Evolutionary conservation across 2,888 invertebrate genomes (phyloP).

Genomic region (Chrysolina haemoptera): DNA sequence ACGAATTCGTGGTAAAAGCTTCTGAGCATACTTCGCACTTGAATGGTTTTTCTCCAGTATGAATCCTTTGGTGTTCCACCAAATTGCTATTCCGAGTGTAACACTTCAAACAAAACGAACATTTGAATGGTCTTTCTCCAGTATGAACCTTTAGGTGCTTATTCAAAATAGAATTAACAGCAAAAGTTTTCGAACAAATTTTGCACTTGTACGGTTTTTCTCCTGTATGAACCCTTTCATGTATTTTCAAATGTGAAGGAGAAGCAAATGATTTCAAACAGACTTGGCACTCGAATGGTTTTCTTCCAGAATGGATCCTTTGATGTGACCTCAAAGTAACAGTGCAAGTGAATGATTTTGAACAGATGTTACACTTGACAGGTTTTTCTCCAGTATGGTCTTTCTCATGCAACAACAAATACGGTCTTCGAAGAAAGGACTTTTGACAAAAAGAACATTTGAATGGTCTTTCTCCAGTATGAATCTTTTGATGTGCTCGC

Average conservation of each 20-base stretch:
- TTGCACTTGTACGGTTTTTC: not conserved
- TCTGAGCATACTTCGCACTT: not conserved
- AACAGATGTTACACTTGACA: too few species aligned
- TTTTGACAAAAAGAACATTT: too few species aligned
- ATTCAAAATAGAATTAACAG: not conserved
- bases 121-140: not conserved
- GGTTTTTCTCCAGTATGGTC: too few species aligned
- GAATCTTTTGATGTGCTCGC: not conserved
- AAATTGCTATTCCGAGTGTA: not conserved
- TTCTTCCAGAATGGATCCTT: too few species aligned
- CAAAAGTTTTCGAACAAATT: not conserved
- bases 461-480: too few species aligned
- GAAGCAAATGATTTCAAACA: not conserved
- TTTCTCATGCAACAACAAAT: too few species aligned
- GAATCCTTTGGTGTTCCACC: not conserved
- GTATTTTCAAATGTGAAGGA: not conserved
- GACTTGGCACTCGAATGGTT: not conserved
- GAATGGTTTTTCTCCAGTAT: not conserved
- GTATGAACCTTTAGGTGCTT: not conserved
- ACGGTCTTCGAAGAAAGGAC: too few species aligned
- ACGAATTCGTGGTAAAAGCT: not conserved
- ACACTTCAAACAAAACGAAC: not conserved
- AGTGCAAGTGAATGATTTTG: too few species aligned
- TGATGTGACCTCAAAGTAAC: too few species aligned
- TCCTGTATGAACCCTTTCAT: not conserved